Evolutionary conservation across 2,797 vertebrate genomes (phyloP).

Genomic region (Hippopotamyrus pictus): DNA sequence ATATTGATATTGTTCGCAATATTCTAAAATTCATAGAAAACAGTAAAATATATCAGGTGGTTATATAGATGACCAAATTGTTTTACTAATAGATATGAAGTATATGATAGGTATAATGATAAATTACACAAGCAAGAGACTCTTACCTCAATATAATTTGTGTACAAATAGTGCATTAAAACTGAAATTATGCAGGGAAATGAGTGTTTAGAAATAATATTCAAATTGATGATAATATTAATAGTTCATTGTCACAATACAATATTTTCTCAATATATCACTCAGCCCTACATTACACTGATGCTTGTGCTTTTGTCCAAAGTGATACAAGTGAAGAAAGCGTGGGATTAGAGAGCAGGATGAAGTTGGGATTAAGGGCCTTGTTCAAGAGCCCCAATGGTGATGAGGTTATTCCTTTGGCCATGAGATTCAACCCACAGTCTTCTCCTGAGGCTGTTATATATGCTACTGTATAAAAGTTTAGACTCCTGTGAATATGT

Average conservation of each 20-base stretch:
- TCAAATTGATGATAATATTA: background rate
- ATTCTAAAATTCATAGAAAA: background rate
- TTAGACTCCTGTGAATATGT: conserved; percentile 10
- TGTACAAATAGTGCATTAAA: background rate
- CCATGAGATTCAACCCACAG: background rate
- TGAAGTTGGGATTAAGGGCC: background rate
- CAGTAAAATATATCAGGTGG: background rate
- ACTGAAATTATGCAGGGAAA: background rate
- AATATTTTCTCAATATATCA: background rate
- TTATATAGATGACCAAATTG: background rate
- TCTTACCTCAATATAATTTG: background rate
- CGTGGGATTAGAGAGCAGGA: background rate
- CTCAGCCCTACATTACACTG: background rate
- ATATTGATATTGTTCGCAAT: background rate
- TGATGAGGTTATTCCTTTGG: background rate
- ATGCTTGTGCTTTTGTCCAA: background rate
- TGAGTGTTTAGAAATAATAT: background rate
- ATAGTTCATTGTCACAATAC: background rate
- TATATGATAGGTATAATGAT: background rate
- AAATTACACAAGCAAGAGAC: background rate
- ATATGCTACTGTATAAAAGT: background rate
- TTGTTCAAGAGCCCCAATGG: background rate
- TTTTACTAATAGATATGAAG: background rate
- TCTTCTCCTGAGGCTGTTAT: background rate
- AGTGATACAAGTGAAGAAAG: background rate